phyloP scores from a whole-genome alignment of 1,140 invertebrate species.

The Anastrepha ludens region DNA sequence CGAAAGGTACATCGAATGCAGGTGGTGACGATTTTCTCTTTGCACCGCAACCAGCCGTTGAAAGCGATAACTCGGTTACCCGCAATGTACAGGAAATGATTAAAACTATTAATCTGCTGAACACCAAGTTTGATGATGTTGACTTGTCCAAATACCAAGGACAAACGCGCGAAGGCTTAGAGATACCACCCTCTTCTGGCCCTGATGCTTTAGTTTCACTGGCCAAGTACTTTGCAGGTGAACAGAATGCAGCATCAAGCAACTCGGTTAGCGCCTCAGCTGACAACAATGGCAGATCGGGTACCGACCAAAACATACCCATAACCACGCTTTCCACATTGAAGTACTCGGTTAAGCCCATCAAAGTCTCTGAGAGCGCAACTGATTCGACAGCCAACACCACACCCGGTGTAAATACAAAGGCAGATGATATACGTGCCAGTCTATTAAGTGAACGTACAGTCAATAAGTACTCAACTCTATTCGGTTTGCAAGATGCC shows the following conservation, averaged over 20 bases:
- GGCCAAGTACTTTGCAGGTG: constrained; percentile 84
- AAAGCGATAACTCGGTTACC: constrained; percentile 64
- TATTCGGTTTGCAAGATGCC: constrained; percentile 74
- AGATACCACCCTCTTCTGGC: constrained; percentile 82
- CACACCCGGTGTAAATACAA: constrained; percentile 62
- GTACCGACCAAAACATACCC: not conserved
- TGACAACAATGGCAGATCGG: not conserved
- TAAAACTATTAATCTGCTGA: constrained; percentile 72
- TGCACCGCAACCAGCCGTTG: constrained; percentile 62
- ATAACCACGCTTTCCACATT: constrained; percentile 50
- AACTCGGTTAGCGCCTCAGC: not conserved
- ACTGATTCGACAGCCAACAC: constrained; percentile 64
- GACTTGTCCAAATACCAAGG: constrained; percentile 43
- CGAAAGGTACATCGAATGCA: constrained; percentile 58
- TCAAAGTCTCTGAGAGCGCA: constrained; percentile 65
- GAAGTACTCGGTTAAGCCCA: not conserved
- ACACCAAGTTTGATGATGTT: constrained; percentile 64
- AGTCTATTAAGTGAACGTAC: constrained; percentile 78
- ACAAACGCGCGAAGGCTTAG: constrained; percentile 76
- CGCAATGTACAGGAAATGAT: constrained; percentile 75
- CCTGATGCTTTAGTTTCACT: constrained; percentile 85
- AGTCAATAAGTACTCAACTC: constrained; percentile 77
- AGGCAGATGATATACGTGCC: constrained; percentile 73
- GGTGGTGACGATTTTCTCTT: constrained; percentile 66
- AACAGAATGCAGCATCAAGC: constrained; percentile 77